Evolutionary conservation across 2,797 vertebrate species (phyloP), one percentile per base, ranked within the genome.

Genomic region (Enteromius fasciolatus): DNA sequence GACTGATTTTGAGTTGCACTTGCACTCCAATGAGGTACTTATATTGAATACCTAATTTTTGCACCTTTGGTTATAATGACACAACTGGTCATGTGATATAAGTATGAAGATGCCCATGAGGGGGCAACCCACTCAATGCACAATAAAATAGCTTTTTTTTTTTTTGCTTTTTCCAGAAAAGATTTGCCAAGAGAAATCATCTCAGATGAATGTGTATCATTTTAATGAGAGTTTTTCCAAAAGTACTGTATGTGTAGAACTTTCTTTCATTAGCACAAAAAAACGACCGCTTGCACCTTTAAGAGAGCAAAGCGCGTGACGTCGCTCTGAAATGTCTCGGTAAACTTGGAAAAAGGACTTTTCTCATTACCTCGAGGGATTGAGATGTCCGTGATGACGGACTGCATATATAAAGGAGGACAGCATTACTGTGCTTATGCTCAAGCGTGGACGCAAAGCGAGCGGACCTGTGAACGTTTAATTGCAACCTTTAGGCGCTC

Each of bases 401-500:
- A 57, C 66, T 76, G 75, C 85, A 84, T 87, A 87, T 86, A 89
- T 77, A 82, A 80, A 83, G 68, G 57, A 82, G 39, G 74, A 39
- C 33, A 20, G 48, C n/a, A 50, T 11, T 41, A 67, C 68, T 44
- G 77, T 72, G 68, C 63, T 39, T 73, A 80, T 61, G 33, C 66
- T 77, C 57, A 80, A 44, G 39, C 23, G 72, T 68, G 57, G 64
- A 83, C 25, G n/a, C 79, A 67, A 78, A 52, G 78, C 74, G 67
- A 72, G 72, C 28, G 41, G 79, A 85, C 59, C 63, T 18, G 66
- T 44, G 25, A 39, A 39, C 25, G 39, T 64, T 20, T 52, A 63
- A 39, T 18, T 46, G 70, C 76, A 23, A 46, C 28, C 41, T 82
- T 68, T 68, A 67, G 5, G 8, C 14, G 4, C 59, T 25, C 46